Conservation (phyloP, 2,888 invertebrate species). For the Limenitis camilla region DNA sequence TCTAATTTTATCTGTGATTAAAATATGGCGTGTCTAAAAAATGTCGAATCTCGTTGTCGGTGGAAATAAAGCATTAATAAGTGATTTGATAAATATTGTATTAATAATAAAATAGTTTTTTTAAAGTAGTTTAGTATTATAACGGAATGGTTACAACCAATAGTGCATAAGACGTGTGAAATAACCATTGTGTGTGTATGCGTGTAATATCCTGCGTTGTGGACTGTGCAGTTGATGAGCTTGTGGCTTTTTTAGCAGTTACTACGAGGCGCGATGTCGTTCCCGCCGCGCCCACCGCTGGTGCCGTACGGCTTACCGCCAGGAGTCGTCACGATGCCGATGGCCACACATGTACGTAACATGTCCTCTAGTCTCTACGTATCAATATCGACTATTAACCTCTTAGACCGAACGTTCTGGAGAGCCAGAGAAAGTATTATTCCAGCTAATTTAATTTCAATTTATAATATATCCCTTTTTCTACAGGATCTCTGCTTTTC, state of each 20-base stretch:
- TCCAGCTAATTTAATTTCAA: no score
- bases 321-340: conserved; percentile 83
- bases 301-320: conserved; percentile 84
- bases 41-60: conserved; percentile 26
- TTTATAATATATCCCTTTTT: no score
- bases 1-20: no score
- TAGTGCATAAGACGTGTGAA: conserved; percentile 5
- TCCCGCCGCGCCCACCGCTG: conserved; percentile 89
- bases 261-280: conserved; percentile 80
- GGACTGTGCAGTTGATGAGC: conserved; percentile 28
- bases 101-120: conserved; percentile 2
- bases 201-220: no score
- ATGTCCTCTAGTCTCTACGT: conserved; percentile 13
- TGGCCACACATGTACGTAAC: conserved; percentile 81
- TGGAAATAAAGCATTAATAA: conserved; percentile 16
- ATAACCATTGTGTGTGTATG: no score
- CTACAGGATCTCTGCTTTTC: no score
- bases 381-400: no score
- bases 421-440: no score
- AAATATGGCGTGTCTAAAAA: conserved; percentile 28
- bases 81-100: conserved; percentile 4
- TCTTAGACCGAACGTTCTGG: no score
- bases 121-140: not conserved
- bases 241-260: conserved; percentile 19
- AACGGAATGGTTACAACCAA: not conserved